Evolutionary conservation across 2,797 vertebrate species (phyloP).

Genomic region (Chloroceryle amazona): DNA sequence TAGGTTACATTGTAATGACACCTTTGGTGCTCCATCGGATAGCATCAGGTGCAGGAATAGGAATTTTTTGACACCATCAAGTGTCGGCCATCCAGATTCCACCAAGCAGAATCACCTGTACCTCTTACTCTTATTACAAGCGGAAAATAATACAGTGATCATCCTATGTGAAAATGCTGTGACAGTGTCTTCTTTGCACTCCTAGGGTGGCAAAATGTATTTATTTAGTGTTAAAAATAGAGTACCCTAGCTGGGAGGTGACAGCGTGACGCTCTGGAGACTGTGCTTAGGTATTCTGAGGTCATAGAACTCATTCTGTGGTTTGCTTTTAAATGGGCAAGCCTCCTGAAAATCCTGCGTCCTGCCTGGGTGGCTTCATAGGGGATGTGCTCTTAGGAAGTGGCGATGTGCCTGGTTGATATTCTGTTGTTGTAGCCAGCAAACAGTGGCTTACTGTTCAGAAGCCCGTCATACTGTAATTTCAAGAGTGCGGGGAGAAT

Average conservation of each 20-base stretch:
- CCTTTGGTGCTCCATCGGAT: neutral
- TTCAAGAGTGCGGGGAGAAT: constrained; percentile 3
- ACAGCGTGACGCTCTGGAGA: neutral
- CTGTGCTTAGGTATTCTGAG: neutral
- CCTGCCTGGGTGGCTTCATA: neutral
- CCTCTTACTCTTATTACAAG: neutral
- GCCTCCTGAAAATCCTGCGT: neutral
- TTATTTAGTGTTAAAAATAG: neutral
- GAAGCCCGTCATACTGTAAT: neutral
- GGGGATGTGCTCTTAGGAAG: neutral
- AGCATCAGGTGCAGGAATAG: neutral
- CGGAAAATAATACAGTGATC: neutral
- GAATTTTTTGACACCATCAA: neutral
- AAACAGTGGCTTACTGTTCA: constrained; percentile 24
- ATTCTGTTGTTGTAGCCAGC: neutral
- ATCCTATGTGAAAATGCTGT: neutral
- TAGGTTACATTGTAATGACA: neutral
- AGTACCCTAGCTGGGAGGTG: neutral
- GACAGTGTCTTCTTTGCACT: neutral
- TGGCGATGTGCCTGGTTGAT: neutral
- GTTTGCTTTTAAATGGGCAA: neutral
- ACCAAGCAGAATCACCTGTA: neutral
- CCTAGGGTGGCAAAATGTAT: neutral
- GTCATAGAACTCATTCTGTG: neutral
- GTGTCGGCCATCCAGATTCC: neutral